Conservation (phyloP, 2,113 vertebrate genomes). For the Mus musculus region DNA sequence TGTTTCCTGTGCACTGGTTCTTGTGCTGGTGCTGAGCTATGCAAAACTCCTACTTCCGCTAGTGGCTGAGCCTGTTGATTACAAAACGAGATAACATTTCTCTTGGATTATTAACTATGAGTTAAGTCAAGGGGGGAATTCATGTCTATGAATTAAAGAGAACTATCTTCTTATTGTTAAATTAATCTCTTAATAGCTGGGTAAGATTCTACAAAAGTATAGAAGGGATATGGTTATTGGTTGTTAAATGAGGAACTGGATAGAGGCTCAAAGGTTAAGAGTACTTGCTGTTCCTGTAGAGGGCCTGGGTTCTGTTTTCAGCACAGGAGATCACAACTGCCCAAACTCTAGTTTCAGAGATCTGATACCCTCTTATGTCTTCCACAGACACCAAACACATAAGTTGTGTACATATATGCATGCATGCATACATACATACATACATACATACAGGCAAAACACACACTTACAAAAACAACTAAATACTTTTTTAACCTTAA, state of each 20-base stretch:
- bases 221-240: neutral
- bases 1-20: neutral
- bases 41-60: constrained; percentile 78
- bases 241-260: neutral
- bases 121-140: neutral
- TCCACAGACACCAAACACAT: neutral
- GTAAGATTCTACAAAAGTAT: neutral
- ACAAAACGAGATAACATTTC: constrained; percentile 51
- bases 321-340: neutral
- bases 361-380: neutral
- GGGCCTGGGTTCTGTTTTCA: neutral
- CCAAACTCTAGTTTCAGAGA: neutral
- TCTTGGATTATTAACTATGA: neutral
- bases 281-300: neutral
- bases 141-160: neutral
- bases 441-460: neutral
- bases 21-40: neutral
- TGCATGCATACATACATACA: no score
- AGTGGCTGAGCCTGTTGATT: constrained; percentile 67
- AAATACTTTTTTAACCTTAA: neutral
- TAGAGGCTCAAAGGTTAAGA: neutral
- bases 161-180: neutral
- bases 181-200: neutral
- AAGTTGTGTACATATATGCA: neutral
- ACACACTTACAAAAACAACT: neutral